These are phyloP conservation scores for Ophion obscuratus DNA, from an alignment of 2,888 invertebrate genomes.

Conservation along the genomic window DNA sequence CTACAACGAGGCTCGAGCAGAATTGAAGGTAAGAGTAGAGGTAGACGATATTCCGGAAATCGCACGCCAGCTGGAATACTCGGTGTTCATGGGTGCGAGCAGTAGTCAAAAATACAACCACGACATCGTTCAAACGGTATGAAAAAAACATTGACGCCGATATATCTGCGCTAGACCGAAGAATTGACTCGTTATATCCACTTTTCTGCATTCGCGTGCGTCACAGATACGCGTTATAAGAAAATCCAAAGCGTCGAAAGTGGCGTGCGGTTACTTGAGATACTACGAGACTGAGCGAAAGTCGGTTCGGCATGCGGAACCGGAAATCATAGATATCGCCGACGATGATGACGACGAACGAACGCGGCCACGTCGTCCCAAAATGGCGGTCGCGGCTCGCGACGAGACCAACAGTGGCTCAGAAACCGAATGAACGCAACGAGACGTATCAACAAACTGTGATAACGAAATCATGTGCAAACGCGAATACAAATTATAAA, in stretches of 20 bases:
- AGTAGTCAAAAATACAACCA: slow-evolving; percentile 27
- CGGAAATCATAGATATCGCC: neutral
- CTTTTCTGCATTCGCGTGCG: neutral
- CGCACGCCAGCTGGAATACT: slow-evolving; percentile 39
- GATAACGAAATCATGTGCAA: neutral
- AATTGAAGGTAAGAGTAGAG: neutral
- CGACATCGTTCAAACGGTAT: slow-evolving; percentile 37
- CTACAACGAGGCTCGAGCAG: neutral
- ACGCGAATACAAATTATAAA: neutral
- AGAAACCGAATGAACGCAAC: slow-evolving; percentile 3
- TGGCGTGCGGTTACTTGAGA: slow-evolving; percentile 32
- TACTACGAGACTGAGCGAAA: slow-evolving; percentile 5
- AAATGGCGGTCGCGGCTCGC: neutral
- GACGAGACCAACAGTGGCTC: slow-evolving; percentile 16
- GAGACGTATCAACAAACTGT: neutral
- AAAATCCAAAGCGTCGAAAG: neutral
- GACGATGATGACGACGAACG: neutral
- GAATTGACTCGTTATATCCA: neutral
- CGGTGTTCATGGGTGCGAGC: slow-evolving; percentile 18
- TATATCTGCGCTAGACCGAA: neutral
- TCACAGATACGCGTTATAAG: slow-evolving; percentile 21
- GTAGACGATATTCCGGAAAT: slow-evolving; percentile 34
- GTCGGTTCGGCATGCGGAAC: neutral
- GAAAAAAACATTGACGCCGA: slow-evolving; percentile 1
- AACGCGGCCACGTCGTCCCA: neutral